Base-by-base conservation (phyloP, 92 coral and sea anemone genomes). In the Parazoanthus atlanticus region DNA sequence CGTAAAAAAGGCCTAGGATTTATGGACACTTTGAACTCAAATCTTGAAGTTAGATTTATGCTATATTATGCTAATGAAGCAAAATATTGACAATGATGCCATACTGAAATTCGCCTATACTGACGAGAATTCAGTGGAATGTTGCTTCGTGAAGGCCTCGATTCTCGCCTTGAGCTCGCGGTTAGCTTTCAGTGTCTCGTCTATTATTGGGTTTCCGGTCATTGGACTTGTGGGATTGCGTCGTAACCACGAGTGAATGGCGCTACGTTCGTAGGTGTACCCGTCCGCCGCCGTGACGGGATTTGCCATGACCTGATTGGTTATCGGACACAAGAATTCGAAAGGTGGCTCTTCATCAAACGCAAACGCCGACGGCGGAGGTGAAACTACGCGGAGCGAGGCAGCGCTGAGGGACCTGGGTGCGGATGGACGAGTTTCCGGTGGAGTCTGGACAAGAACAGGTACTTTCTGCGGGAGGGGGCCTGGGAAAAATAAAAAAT, bases 271-370 rank as follows among this genome's bases (percentile, higher is more conserved):
- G 88, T 95, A 95, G 58, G 93, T 90, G 72, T 93, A 90, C 69
- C 98, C 98, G 71, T 95, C 98, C 73, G 93, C 83, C 46, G 96
- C 96, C 47, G 89, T 92, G 3, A 92, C 96, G 9, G 98, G 98
- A 69, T 92, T 86, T 25, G 79, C 86, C 98, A 93, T 95, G 54
- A 93, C 88, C 86, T 95, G 88, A 89, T 93, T 92, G 38, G 98
- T 90, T 90, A 95, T 92, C 78, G 96, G 96, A 85, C 96, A 93
- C 46, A 95, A 86, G 88, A 93, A 95, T 38, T 95, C 98, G 81
- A 93, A 93, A 4, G 98, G 98, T 46, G 94, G 94, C 56, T 94
- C 95, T 15, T 54, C 81, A 71, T 93, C 91, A 73, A 94, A 93
- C 47, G 86, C 58, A 19, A 26, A 17, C 43, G 88, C 91, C 34